Evolutionary conservation across 92 coral and sea anemone genomes (phyloP).

Genomic region (Zoanthus gigantus): DNA sequence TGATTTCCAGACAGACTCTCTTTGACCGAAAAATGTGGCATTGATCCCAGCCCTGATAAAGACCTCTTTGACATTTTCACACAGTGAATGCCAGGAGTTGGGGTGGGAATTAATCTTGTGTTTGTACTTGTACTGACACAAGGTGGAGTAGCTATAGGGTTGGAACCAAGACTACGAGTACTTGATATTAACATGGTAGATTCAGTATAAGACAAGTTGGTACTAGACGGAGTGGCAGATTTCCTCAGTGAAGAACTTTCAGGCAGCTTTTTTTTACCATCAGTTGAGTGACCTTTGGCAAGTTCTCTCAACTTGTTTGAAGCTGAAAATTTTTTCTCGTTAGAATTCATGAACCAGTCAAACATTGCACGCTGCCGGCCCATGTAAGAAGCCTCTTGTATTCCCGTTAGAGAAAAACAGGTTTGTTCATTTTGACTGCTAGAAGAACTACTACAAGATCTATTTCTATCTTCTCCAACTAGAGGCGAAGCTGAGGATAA

Average conservation of each 20-base stretch:
- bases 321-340: constrained; percentile 74
- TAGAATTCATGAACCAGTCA: constrained; percentile 37
- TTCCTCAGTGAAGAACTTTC: not conserved
- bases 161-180: not conserved
- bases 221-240: not conserved
- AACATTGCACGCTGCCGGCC: constrained; percentile 43
- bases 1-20: constrained; percentile 14
- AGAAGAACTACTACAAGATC: constrained; percentile 8
- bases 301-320: constrained; percentile 78
- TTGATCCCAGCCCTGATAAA: not conserved
- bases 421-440: constrained; percentile 28
- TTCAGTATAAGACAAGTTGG: not conserved
- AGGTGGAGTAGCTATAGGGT: not conserved
- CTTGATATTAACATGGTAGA: not conserved
- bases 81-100: constrained; percentile 44
- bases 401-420: constrained; percentile 9
- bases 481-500: not conserved
- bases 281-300: constrained; percentile 64
- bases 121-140: not conserved
- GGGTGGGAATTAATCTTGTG: not conserved
- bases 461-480: not conserved
- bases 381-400: constrained; percentile 23
- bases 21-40: constrained; percentile 13
- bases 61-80: constrained; percentile 35
- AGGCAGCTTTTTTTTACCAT: not conserved